Evolutionary conservation across 92 coral and sea anemone genomes (phyloP).

Genomic region (Palythoa grandis): DNA sequence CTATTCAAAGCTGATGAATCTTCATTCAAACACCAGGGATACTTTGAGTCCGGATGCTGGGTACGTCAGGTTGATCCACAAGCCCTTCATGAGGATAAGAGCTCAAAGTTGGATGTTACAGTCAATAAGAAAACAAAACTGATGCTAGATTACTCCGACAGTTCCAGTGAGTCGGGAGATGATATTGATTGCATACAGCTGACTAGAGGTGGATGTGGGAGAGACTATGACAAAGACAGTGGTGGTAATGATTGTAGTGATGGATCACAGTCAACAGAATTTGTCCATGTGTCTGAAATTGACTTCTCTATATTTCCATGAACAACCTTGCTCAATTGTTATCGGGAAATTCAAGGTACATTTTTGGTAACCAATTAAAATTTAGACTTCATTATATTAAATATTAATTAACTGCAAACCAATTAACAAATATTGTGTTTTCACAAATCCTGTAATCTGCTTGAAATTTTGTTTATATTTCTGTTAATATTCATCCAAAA

Average conservation of each 20-base stretch:
- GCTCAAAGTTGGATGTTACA: not conserved
- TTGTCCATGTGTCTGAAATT: conserved; percentile 81
- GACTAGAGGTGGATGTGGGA: not conserved
- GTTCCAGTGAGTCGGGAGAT: conserved; percentile 82
- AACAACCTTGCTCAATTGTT: not conserved
- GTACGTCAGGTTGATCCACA: conserved; percentile 76
- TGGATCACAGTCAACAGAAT: conserved; percentile 56
- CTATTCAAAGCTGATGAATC: not conserved
- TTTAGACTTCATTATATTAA: too few species aligned
- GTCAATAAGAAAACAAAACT: conserved; percentile 45
- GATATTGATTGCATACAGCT: conserved; percentile 38
- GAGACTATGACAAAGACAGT: not conserved
- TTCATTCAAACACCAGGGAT: conserved; percentile 63
- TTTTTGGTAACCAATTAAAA: too few species aligned
- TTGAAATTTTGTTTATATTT: too few species aligned
- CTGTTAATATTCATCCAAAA: too few species aligned
- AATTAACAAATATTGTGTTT: too few species aligned
- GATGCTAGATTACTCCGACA: conserved; percentile 66
- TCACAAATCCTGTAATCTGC: too few species aligned
- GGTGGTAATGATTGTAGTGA: not conserved
- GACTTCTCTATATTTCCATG: conserved; percentile 92
- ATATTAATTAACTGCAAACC: too few species aligned
- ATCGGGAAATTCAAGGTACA: not conserved
- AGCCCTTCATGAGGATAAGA: conserved; percentile 1
- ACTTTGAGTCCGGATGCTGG: conserved; percentile 93